Conservation (phyloP, 2,113 vertebrate genomes). For the Canis aureus region DNA sequence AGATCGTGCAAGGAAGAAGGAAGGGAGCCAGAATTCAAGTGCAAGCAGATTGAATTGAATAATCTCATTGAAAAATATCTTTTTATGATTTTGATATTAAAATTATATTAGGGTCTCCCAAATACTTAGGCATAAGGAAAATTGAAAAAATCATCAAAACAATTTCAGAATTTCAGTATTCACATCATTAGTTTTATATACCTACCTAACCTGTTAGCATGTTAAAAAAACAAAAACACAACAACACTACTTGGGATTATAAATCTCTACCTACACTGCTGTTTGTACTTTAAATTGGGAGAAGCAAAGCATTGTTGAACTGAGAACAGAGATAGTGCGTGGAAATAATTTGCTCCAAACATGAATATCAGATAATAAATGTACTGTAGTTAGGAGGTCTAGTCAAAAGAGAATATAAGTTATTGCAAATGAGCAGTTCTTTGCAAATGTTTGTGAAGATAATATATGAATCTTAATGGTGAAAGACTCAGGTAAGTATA, state of each 20-base stretch:
- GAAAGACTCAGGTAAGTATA: background rate
- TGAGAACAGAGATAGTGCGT: background rate
- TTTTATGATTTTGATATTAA: background rate
- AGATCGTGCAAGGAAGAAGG: background rate
- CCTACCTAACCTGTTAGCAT: background rate
- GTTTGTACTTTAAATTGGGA: background rate
- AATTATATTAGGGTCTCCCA: background rate
- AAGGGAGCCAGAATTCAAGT: background rate
- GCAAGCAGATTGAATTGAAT: background rate
- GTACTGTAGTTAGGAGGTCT: background rate
- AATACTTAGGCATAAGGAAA: background rate
- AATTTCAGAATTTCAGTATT: background rate
- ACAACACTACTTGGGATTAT: background rate
- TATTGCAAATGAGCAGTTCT: background rate
- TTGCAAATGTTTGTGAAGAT: conserved; percentile 49
- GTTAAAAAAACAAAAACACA: background rate
- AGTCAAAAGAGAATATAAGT: conserved; percentile 37
- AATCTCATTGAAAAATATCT: background rate
- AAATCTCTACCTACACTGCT: background rate
- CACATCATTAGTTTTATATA: background rate
- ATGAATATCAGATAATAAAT: conserved; percentile 42
- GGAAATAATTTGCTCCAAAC: background rate
- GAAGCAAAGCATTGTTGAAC: background rate
- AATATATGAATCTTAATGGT: background rate
- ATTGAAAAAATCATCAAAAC: background rate